These are phyloP conservation scores for Zoanthus sansibaricus DNA, from an alignment of 92 coral and sea anemone species.

Conservation along the genomic window DNA sequence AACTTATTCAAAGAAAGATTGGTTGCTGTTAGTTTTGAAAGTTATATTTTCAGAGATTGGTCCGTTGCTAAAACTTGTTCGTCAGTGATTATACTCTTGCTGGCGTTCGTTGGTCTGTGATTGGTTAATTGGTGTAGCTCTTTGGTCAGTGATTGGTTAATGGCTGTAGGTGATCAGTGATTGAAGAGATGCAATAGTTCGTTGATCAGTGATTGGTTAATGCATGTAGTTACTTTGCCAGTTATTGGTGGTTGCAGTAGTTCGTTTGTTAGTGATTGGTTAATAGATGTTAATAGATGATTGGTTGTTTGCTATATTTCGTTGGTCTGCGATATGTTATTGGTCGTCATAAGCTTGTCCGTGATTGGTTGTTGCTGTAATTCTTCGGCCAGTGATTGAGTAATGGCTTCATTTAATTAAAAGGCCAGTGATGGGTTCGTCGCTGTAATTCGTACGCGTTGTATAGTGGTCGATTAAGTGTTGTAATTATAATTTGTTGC, in stretches of 20 bases:
- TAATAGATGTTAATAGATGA: not conserved
- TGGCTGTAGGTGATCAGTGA: not conserved
- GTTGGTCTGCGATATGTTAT: not conserved
- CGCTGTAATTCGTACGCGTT: too few relatives aligned
- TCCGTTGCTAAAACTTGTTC: too few relatives aligned
- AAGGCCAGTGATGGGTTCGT: not conserved
- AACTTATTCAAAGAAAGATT: too few relatives aligned
- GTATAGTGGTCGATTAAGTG: not conserved
- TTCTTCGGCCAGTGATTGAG: not conserved
- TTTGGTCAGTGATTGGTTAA: not conserved
- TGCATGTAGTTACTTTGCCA: not conserved
- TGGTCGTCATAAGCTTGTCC: too few relatives aligned
- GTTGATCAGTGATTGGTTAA: not conserved
- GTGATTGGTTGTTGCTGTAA: not conserved
- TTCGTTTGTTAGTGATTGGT: not conserved
- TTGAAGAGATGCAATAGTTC: not conserved
- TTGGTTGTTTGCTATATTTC: not conserved
- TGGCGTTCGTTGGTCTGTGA: too few relatives aligned
- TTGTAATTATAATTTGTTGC: not conserved
- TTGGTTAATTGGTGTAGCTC: constrained; percentile 20
- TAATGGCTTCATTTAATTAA: not conserved
- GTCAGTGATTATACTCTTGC: too few relatives aligned
- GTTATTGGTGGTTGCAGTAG: not conserved
- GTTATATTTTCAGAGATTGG: too few relatives aligned
- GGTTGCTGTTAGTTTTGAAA: too few relatives aligned